Evolutionary conservation across 2,113 vertebrate genomes (phyloP).

Genomic region (Nycticryphes semicollaris): DNA sequence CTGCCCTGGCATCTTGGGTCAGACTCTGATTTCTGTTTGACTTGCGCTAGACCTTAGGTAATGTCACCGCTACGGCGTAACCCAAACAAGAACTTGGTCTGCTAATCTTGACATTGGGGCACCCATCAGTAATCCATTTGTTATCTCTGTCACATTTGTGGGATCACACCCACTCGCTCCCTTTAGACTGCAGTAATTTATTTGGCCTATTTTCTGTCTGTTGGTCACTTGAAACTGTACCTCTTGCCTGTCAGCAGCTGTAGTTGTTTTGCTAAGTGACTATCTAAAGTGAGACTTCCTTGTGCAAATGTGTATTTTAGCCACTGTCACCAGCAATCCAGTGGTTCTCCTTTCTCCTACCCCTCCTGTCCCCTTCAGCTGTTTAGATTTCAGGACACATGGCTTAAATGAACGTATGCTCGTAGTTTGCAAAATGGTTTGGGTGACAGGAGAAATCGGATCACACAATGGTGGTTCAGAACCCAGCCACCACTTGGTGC

Average conservation of each 20-base stretch:
- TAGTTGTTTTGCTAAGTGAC: constrained; percentile 49
- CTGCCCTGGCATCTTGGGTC: neutral
- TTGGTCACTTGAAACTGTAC: constrained; percentile 49
- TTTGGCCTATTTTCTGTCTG: constrained; percentile 37
- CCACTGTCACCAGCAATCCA: constrained; percentile 44
- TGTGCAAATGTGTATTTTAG: constrained; percentile 42
- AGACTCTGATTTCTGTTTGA: constrained; percentile 47
- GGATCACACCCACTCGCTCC: neutral
- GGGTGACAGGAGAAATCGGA: constrained; percentile 40
- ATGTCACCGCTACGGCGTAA: neutral
- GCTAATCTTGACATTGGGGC: constrained; percentile 8
- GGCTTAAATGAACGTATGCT: constrained; percentile 38
- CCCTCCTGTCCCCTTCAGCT: constrained; percentile 28
- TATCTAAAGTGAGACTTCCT: constrained; percentile 37
- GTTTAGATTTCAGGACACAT: constrained; percentile 52
- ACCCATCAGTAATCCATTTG: neutral
- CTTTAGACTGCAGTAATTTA: constrained; percentile 29
- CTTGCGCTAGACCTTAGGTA: constrained; percentile 3
- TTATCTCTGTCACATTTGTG: constrained; percentile 15
- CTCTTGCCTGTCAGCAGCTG: constrained; percentile 55
- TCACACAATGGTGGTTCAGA: constrained; percentile 60
- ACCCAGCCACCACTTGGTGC: constrained; percentile 41
- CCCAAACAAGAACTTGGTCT: neutral
- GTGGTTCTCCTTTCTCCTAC: constrained; percentile 1
- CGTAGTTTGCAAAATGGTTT: constrained; percentile 23